A percentile compares a stretch with the other conserved stretches of the same genome.
Conservation (phyloP, 1,140 invertebrate species). For the Parasteatoda tepidariorum region DNA sequence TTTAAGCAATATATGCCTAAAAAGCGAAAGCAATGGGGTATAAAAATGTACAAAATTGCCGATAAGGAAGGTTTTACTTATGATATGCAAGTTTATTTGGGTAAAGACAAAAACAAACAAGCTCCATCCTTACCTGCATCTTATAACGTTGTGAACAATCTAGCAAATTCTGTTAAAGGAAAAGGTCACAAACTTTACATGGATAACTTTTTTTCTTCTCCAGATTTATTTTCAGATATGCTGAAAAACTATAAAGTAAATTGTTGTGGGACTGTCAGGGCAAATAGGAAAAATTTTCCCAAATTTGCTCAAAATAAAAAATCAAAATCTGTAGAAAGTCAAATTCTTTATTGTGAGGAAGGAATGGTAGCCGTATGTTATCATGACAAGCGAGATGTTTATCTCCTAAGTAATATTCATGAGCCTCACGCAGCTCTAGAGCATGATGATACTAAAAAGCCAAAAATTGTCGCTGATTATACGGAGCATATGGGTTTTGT, state of each 20-base stretch:
- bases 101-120: neutral
- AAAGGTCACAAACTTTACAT: conserved; percentile 3
- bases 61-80: neutral
- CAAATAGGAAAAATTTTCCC: neutral
- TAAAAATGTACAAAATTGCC: neutral
- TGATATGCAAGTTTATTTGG: neutral
- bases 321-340: neutral
- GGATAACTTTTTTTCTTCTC: neutral
- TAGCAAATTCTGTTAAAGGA: neutral
- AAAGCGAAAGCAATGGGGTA: neutral
- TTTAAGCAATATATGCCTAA: neutral
- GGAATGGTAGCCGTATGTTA: neutral
- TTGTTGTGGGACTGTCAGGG: neutral
- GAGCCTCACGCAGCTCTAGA: no score
- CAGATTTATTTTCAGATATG: neutral
- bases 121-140: neutral
- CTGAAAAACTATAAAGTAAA: neutral
- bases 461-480: no score
- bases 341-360: neutral
- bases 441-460: no score
- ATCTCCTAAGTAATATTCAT: neutral
- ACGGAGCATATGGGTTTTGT: no score
- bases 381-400: neutral
- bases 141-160: neutral
- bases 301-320: neutral